Conservation (phyloP, 2,888 invertebrate genomes). For the Perithous albicinctus region DNA sequence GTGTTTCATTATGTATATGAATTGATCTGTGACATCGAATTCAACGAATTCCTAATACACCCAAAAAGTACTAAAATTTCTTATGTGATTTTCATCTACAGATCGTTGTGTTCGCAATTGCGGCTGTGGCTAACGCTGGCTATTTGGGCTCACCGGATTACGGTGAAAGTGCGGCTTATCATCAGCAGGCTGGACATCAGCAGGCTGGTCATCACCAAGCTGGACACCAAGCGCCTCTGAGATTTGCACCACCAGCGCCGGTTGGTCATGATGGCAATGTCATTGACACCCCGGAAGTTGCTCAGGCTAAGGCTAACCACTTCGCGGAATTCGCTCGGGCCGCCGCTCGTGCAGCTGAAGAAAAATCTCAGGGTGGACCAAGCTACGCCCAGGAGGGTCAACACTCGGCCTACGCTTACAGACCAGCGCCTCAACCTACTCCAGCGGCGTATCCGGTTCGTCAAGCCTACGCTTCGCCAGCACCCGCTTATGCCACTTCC, state of each 20-base stretch:
- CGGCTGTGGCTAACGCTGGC: constrained; percentile 74
- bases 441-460: constrained; percentile 65
- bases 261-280: constrained; percentile 83
- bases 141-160: constrained; percentile 74
- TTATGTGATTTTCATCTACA: constrained; percentile 61
- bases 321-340: constrained; percentile 83
- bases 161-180: constrained; percentile 65
- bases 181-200: constrained; percentile 54
- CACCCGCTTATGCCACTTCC: constrained; percentile 68
- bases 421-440: constrained; percentile 57
- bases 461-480: constrained; percentile 66
- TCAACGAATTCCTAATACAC: no score
- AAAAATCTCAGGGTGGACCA: constrained; percentile 70
- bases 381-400: constrained; percentile 66
- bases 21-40: no score
- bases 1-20: not conserved
- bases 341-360: constrained; percentile 80
- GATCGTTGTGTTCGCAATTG: constrained; percentile 76
- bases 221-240: constrained; percentile 65
- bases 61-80: no score
- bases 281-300: constrained; percentile 84
- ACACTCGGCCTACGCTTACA: constrained; percentile 68
- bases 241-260: constrained; percentile 80
- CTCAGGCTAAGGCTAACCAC: constrained; percentile 83
- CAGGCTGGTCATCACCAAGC: constrained; percentile 50